Percentiles rank a stretch among this genome's conserved stretches.
Evolutionary conservation across 2,113 vertebrate species (phyloP).

Genomic region (Cromileptes altivelis): DNA sequence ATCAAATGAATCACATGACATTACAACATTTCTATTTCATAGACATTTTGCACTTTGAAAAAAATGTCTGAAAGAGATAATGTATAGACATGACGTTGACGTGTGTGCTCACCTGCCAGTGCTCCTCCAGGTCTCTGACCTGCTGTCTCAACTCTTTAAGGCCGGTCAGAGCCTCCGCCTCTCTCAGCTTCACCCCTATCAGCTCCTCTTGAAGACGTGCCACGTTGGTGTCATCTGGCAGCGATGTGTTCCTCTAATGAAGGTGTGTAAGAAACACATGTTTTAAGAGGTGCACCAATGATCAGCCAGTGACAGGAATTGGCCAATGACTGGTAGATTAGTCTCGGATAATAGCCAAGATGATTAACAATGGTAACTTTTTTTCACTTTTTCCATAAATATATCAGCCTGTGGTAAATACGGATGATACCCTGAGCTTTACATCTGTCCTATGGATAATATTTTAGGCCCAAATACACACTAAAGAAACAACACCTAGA

Average conservation of each 20-base stretch:
- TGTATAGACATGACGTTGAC: not conserved
- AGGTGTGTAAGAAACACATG: not conserved
- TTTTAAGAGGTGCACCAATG: not conserved
- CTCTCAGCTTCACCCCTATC: slow-evolving; percentile 94
- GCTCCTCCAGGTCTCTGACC: slow-evolving; percentile 94
- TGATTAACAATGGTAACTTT: too few species aligned
- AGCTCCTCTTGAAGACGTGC: slow-evolving; percentile 95
- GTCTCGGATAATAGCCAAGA: too few species aligned
- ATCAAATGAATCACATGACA: not conserved
- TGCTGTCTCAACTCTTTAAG: slow-evolving; percentile 95
- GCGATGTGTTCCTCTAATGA: slow-evolving; percentile 90
- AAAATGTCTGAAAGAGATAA: not conserved
- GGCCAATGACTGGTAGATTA: too few species aligned
- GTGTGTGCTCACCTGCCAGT: slow-evolving; percentile 92
- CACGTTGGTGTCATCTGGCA: slow-evolving; percentile 98
- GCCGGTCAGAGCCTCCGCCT: slow-evolving; percentile 93
- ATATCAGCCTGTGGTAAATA: too few species aligned
- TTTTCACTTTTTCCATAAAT: too few species aligned
- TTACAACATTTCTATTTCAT: not conserved
- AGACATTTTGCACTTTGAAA: not conserved
- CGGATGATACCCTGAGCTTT: too few species aligned
- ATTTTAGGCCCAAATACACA: too few species aligned
- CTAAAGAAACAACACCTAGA: too few species aligned
- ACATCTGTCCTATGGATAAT: too few species aligned
- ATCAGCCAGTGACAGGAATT: too few species aligned